Percentiles rank a stretch among this genome's conserved stretches.
These are phyloP conservation scores for Brotogeris chrysoptera DNA, from an alignment of 2,797 vertebrate genomes.

Conservation along the genomic window DNA sequence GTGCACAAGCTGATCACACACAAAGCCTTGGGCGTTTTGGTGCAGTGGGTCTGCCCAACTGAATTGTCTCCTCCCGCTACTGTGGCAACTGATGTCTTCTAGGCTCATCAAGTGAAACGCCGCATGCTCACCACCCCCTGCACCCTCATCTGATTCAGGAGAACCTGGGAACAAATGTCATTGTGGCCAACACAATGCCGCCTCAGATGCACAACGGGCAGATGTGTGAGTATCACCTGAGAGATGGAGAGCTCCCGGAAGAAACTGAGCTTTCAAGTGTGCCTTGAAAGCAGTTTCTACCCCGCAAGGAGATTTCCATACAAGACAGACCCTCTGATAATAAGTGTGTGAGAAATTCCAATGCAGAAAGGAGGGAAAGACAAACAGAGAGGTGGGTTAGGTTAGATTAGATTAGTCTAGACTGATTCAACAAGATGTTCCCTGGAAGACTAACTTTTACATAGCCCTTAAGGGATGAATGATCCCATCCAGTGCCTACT, in stretches of 20 bases:
- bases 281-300: background rate
- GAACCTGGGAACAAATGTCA: conserved; percentile 94
- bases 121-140: conserved; percentile 92
- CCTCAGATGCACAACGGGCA: conserved; percentile 93
- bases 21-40: background rate
- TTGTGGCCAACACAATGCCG: conserved; percentile 90
- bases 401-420: conserved; percentile 37
- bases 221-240: conserved; percentile 88
- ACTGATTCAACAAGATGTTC: conserved; percentile 10
- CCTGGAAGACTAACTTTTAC: background rate
- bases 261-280: background rate
- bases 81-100: background rate
- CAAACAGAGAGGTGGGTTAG: background rate
- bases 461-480: background rate
- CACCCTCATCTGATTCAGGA: conserved; percentile 98
- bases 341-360: conserved; percentile 12
- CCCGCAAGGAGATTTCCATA: background rate
- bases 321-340: background rate
- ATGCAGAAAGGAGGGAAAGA: conserved; percentile 35
- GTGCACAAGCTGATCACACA: background rate
- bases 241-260: background rate
- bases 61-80: background rate
- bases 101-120: conserved; percentile 93
- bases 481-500: background rate
- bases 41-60: background rate